A percentile compares a stretch with the other conserved stretches of the same genome.
These are phyloP conservation scores for Drosophila neocordata DNA, from an alignment of 1,140 invertebrate genomes.

Conservation along the genomic window DNA sequence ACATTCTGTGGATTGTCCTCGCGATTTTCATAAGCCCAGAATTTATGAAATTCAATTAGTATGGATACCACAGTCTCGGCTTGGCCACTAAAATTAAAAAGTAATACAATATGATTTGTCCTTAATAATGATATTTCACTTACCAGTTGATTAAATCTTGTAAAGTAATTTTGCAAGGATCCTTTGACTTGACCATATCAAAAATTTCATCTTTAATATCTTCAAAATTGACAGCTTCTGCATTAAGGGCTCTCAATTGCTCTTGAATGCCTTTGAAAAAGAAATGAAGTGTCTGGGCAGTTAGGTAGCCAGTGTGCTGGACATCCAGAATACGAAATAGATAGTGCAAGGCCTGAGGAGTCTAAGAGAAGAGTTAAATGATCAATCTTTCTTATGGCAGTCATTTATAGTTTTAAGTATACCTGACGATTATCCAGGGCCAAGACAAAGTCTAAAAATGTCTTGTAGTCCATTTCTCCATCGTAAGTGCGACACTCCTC, in stretches of 20 bases:
- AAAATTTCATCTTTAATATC: slow-evolving; percentile 99
- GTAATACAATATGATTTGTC: not conserved
- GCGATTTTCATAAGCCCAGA: slow-evolving; percentile 97
- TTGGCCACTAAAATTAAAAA: slow-evolving; percentile 87
- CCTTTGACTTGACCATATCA: slow-evolving; percentile 96
- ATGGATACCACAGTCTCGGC: slow-evolving; percentile 97
- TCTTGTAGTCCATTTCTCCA: slow-evolving; percentile 99
- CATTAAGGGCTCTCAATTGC: slow-evolving; percentile 92
- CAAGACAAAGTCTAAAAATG: slow-evolving; percentile 96
- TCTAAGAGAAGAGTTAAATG: not conserved
- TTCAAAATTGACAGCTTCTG: slow-evolving; percentile 94
- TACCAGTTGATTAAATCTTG: slow-evolving; percentile 88
- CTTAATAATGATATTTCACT: not conserved
- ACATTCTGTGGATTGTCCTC: slow-evolving; percentile 85
- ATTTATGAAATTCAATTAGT: slow-evolving; percentile 97
- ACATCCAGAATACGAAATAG: slow-evolving; percentile 97
- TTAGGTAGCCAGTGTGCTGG: slow-evolving; percentile 93
- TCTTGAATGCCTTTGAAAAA: slow-evolving; percentile 97
- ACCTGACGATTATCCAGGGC: slow-evolving; percentile 96
- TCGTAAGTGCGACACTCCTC: slow-evolving; percentile 97
- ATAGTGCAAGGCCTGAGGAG: slow-evolving; percentile 94
- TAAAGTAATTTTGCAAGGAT: slow-evolving; percentile 93
- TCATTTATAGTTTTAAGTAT: not conserved
- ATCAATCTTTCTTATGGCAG: not conserved
- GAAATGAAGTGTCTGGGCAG: slow-evolving; percentile 95